Evolutionary conservation across 2,888 invertebrate genomes (phyloP).

Genomic region (Drosophila flavopinicola): DNA sequence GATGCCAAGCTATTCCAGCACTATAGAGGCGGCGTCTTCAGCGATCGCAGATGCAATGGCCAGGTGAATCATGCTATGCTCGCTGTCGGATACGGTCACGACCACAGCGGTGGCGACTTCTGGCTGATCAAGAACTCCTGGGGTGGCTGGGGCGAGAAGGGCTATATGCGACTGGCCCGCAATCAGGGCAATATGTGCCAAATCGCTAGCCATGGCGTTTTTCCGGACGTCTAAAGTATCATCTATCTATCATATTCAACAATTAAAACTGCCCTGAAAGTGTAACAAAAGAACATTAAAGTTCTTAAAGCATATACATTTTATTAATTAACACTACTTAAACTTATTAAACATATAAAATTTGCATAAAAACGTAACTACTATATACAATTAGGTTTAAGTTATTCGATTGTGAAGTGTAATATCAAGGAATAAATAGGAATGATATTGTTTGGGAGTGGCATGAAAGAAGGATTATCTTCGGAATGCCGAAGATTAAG

Average conservation of each 20-base stretch:
- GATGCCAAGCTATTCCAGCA: constrained; percentile 96
- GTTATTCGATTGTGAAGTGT: constrained; percentile 20
- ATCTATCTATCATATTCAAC: no score
- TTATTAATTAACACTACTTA: constrained; percentile 11
- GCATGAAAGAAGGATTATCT: background rate
- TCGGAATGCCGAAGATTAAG: background rate
- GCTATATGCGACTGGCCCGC: constrained; percentile 93
- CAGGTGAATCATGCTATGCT: constrained; percentile 95
- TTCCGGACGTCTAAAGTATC: constrained; percentile 6
- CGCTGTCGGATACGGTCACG: constrained; percentile 93
- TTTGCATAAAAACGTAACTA: constrained; percentile 23
- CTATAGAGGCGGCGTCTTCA: constrained; percentile 96
- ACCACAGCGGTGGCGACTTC: constrained; percentile 85
- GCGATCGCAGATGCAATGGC: constrained; percentile 91
- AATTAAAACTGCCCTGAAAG: no score
- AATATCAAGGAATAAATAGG: constrained; percentile 23
- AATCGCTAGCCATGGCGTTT: constrained; percentile 4
- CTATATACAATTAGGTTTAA: constrained; percentile 43
- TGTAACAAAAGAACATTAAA: background rate
- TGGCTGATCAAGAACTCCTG: constrained; percentile 98
- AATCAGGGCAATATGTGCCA: constrained; percentile 27
- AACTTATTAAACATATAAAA: constrained; percentile 18
- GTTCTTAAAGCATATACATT: background rate
- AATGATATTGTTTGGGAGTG: constrained; percentile 11
- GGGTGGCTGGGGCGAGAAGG: constrained; percentile 98